Conservation (phyloP, 1,140 invertebrate genomes). For the Drosophila funebris region DNA sequence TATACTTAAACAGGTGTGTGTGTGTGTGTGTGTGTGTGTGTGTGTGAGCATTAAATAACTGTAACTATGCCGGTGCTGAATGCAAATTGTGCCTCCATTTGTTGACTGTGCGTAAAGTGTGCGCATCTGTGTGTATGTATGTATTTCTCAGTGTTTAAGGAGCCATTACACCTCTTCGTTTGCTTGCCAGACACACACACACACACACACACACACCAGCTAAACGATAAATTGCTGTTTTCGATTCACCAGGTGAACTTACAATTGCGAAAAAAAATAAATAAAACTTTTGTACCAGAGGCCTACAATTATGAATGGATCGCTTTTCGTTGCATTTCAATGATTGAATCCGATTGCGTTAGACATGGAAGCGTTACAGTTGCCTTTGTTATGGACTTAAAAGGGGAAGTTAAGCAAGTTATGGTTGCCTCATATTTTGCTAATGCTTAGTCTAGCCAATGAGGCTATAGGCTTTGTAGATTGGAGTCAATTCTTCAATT, state of each 20-base stretch:
- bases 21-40: conserved; percentile 15
- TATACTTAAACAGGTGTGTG: conserved; percentile 42
- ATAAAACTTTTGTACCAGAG: not conserved
- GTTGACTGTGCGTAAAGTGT: conserved; percentile 22
- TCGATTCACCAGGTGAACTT: conserved; percentile 50
- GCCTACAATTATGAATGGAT: conserved; percentile 51
- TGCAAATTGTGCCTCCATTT: conserved; percentile 57
- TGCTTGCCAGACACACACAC: conserved; percentile 35
- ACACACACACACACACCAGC: conserved; percentile 8
- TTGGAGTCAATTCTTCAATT: too few relatives aligned
- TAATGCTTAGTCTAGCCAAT: too few relatives aligned
- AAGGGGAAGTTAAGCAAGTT: not conserved
- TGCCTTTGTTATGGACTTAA: not conserved
- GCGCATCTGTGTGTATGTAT: not conserved
- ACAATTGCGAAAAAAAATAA: not conserved
- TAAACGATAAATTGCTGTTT: conserved; percentile 76
- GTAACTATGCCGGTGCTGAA: conserved; percentile 59
- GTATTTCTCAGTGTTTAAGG: conserved; percentile 15
- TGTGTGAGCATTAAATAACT: conserved; percentile 62
- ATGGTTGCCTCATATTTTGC: too few relatives aligned
- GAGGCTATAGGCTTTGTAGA: too few relatives aligned
- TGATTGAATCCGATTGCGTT: not conserved
- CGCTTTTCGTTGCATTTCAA: not conserved
- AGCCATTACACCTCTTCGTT: conserved; percentile 38
- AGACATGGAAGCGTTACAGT: not conserved